phyloP scores from a whole-genome alignment of 1,140 invertebrate genomes.

The Drosophila yakuba region DNA sequence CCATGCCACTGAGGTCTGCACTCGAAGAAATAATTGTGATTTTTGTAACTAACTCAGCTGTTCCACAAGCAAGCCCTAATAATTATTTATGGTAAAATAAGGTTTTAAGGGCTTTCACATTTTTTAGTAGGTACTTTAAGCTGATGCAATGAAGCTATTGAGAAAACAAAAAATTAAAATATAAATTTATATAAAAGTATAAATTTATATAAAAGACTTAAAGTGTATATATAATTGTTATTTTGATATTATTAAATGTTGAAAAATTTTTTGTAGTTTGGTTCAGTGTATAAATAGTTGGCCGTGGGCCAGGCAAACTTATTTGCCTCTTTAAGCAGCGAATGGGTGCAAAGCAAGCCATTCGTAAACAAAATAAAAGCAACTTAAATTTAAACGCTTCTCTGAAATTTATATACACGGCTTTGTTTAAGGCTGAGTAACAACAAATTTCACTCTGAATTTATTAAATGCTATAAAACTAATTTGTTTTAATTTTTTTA shows the following conservation, averaged over 20 bases:
- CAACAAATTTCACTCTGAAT: background rate
- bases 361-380: slow-evolving; percentile 52
- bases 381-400: slow-evolving; percentile 36
- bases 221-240: too few species aligned
- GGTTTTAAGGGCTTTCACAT: too few species aligned
- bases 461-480: slow-evolving; percentile 1
- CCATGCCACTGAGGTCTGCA: slow-evolving; percentile 18
- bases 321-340: slow-evolving; percentile 34
- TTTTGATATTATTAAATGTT: background rate
- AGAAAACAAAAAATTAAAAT: too few species aligned
- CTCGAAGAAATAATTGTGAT: slow-evolving; percentile 3
- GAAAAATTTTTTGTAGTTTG: background rate
- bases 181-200: too few species aligned
- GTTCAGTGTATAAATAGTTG: slow-evolving; percentile 31
- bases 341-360: slow-evolving; percentile 11
- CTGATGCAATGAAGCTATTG: too few species aligned
- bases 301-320: slow-evolving; percentile 59
- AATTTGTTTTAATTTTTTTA: background rate
- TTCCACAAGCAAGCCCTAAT: too few species aligned
- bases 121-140: too few species aligned
- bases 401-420: background rate
- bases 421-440: slow-evolving; percentile 3
- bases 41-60: too few species aligned
- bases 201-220: too few species aligned
- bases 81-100: too few species aligned